phyloP scores from a whole-genome alignment of 1,140 invertebrate genomes.

The Glomeris maerens region DNA sequence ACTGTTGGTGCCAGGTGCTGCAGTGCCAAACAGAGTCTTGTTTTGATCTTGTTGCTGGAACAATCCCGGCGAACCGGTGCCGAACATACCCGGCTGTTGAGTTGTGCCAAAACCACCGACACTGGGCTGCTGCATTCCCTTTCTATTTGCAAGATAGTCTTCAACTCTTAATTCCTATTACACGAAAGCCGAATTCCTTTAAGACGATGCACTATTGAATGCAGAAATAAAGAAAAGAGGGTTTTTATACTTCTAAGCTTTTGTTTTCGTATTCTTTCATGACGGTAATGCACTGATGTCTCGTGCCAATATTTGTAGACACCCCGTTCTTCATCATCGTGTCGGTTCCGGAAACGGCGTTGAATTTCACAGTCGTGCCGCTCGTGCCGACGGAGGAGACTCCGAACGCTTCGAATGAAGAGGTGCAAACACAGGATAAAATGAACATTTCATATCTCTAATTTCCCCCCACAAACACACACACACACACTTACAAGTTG shows the following conservation, averaged over 20 bases:
- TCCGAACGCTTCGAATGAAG: slow-evolving; percentile 2
- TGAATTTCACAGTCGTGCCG: slow-evolving; percentile 73
- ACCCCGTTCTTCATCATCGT: slow-evolving; percentile 77
- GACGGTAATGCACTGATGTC: slow-evolving; percentile 87
- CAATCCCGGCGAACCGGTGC: slow-evolving; percentile 2
- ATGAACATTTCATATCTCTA: slow-evolving; percentile 15
- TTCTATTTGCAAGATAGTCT: slow-evolving; percentile 79
- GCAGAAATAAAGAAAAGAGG: slow-evolving; percentile 7
- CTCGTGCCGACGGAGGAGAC: slow-evolving; percentile 24
- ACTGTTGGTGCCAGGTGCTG: not conserved
- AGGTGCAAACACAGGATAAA: slow-evolving; percentile 1
- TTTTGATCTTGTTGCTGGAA: slow-evolving; percentile 14
- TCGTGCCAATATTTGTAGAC: slow-evolving; percentile 66
- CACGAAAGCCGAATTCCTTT: slow-evolving; percentile 1
- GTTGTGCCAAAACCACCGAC: slow-evolving; percentile 20
- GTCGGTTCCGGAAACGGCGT: slow-evolving; percentile 69
- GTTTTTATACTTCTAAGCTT: slow-evolving; percentile 52
- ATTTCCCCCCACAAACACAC: slow-evolving; percentile 10
- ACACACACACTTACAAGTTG: slow-evolving; percentile 1
- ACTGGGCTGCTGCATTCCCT: slow-evolving; percentile 40
- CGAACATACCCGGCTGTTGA: slow-evolving; percentile 13
- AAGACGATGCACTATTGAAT: not conserved
- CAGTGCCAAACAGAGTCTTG: slow-evolving; percentile 2
- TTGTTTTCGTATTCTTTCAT: slow-evolving; percentile 97
- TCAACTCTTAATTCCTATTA: slow-evolving; percentile 67